phyloP scores from a whole-genome alignment of 1,140 invertebrate species.

The Diabrotica undecimpunctata region DNA sequence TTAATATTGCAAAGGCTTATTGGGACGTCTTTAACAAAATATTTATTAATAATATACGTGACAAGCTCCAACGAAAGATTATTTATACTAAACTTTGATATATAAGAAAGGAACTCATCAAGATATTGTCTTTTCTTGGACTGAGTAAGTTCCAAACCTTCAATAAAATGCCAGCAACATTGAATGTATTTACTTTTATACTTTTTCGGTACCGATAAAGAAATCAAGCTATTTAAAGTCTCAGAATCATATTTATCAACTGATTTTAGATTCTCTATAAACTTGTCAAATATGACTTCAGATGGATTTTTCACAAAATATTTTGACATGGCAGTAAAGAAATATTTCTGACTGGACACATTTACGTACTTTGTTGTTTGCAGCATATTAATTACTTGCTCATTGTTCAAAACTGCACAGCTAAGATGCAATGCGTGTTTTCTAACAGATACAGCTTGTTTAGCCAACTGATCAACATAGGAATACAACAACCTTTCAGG shows the following conservation, averaged over 20 bases:
- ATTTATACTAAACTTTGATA: not conserved
- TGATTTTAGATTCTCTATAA: constrained; percentile 9
- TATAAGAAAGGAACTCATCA: not conserved
- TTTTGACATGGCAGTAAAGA: constrained; percentile 20
- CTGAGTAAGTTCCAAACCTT: not conserved
- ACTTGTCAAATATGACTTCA: constrained; percentile 5
- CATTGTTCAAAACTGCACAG: constrained; percentile 12
- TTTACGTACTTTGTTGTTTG: not conserved
- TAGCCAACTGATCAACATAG: constrained; percentile 17
- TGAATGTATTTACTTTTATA: constrained; percentile 14
- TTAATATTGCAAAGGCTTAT: not conserved
- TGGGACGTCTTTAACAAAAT: constrained; percentile 1
- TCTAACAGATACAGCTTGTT: constrained; percentile 18
- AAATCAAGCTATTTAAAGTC: constrained; percentile 6
- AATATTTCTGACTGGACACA: constrained; percentile 20
- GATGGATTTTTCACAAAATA: constrained; percentile 23
- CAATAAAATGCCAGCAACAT: constrained; percentile 15
- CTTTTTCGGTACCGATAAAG: constrained; percentile 7
- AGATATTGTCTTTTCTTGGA: not conserved
- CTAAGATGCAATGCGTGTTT: constrained; percentile 21
- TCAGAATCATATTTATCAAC: constrained; percentile 22
- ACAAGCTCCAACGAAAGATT: not conserved
- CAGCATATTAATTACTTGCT: not conserved
- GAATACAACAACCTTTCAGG: constrained; percentile 13
- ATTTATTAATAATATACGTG: not conserved